Percentiles rank a stretch among this genome's conserved stretches.
Conservation (phyloP, 2,797 vertebrate species). For the Sparus aurata region DNA sequence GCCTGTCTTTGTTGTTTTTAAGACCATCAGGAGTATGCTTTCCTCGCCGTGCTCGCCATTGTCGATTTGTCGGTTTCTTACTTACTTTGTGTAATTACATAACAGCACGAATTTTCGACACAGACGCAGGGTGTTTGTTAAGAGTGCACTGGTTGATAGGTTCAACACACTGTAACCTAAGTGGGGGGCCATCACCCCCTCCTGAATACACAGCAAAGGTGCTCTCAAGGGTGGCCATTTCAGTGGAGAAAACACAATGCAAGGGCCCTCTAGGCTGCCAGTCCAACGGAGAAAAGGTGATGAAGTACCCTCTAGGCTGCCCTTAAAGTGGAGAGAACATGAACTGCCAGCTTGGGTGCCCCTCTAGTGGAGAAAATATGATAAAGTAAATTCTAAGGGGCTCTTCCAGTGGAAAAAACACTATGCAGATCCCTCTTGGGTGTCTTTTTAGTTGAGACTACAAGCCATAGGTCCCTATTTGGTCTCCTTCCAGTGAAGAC, state of each 20-base stretch:
- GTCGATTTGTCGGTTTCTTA: conserved; percentile 38
- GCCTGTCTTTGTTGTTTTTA: conserved; percentile 48
- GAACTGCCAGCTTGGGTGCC: too few species aligned
- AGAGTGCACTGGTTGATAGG: background rate
- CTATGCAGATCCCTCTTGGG: background rate
- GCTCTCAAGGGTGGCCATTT: background rate
- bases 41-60: conserved; percentile 28
- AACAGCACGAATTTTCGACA: conserved; percentile 11
- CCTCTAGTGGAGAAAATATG: background rate
- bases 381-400: background rate
- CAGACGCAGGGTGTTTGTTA: conserved; percentile 23
- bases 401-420: background rate
- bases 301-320: background rate
- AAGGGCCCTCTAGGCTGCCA: background rate
- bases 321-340: background rate
- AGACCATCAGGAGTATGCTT: conserved; percentile 8
- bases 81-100: conserved; percentile 35
- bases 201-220: background rate
- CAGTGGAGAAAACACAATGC: background rate
- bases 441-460: background rate
- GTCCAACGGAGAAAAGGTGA: background rate
- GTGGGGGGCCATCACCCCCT: background rate
- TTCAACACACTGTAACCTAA: background rate
- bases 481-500: too few species aligned
- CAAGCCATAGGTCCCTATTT: too few species aligned